A percentile compares a stretch with the other conserved stretches of the same genome.
phyloP scores from a whole-genome alignment of 2,888 invertebrate genomes.

The Clivina fossor region DNA sequence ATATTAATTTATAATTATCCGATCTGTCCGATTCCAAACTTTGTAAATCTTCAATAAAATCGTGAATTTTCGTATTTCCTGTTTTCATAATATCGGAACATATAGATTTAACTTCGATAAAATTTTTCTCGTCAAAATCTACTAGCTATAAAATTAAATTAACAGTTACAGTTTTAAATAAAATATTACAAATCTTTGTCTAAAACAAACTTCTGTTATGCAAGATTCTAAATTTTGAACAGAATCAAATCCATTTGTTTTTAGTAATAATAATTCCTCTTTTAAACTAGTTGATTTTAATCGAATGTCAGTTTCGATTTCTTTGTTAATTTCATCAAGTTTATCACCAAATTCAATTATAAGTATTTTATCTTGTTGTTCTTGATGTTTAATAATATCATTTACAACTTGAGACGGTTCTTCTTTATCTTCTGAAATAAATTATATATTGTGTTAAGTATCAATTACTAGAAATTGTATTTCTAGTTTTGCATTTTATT shows the following conservation, averaged over 20 bases:
- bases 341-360: constrained; percentile 37
- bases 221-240: constrained; percentile 1
- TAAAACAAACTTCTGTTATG: constrained; percentile 10
- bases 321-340: constrained; percentile 39
- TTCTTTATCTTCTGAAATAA: constrained; percentile 6
- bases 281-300: constrained; percentile 37
- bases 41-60: constrained; percentile 39
- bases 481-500: neutral
- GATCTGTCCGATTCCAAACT: constrained; percentile 43
- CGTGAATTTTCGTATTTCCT: constrained; percentile 36
- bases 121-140: constrained; percentile 20
- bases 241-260: constrained; percentile 18
- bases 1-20: constrained; percentile 42
- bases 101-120: constrained; percentile 33
- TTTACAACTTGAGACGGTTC: constrained; percentile 23
- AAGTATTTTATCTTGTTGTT: constrained; percentile 38
- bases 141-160: constrained; percentile 12
- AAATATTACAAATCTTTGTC: neutral
- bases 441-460: neutral
- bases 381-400: constrained; percentile 36
- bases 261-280: constrained; percentile 27
- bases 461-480: neutral
- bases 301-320: constrained; percentile 42
- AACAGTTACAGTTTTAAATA: neutral
- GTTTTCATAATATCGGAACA: constrained; percentile 34